These are phyloP conservation scores for Drosophila buzzatii DNA, from an alignment of 2,888 invertebrate genomes.

Conservation along the genomic window DNA sequence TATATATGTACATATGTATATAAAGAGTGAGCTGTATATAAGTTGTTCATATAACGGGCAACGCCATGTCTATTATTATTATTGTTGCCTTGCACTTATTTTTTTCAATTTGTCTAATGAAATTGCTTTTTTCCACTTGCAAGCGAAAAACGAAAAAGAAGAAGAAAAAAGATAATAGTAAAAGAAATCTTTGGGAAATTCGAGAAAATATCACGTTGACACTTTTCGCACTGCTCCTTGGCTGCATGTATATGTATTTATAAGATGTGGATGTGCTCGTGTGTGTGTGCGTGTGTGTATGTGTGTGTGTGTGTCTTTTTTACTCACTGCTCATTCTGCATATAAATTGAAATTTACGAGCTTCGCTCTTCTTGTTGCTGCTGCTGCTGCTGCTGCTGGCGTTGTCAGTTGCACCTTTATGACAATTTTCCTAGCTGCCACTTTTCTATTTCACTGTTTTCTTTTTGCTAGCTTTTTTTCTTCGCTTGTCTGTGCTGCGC, in stretches of 20 bases:
- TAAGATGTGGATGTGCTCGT: constrained; percentile 26
- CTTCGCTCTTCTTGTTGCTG: constrained; percentile 33
- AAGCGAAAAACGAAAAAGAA: constrained; percentile 32
- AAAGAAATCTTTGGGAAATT: constrained; percentile 75
- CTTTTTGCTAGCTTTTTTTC: constrained; percentile 22
- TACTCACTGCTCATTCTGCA: constrained; percentile 81
- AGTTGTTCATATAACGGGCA: constrained; percentile 37
- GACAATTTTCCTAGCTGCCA: constrained; percentile 79
- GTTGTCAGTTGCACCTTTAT: constrained; percentile 83
- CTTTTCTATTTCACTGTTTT: constrained; percentile 57
- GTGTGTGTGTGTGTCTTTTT: constrained; percentile 35
- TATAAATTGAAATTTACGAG: constrained; percentile 85
- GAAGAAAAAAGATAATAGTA: constrained; percentile 26
- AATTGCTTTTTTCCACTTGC: constrained; percentile 81
- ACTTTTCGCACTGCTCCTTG: constrained; percentile 61
- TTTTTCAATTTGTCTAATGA: constrained; percentile 84
- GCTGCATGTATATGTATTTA: constrained; percentile 29
- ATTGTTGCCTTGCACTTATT: constrained; percentile 72
- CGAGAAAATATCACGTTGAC: constrained; percentile 78
- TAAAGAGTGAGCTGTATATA: constrained; percentile 4
- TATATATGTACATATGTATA: constrained; percentile 15
- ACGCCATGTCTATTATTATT: constrained; percentile 42
- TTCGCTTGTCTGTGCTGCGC: constrained; percentile 59
- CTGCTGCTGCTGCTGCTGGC: constrained; percentile 26
- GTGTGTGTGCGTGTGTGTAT: constrained; percentile 14